These are phyloP conservation scores for Ageneiosus marmoratus DNA, from an alignment of 2,113 vertebrate genomes.

Conservation along the genomic window DNA sequence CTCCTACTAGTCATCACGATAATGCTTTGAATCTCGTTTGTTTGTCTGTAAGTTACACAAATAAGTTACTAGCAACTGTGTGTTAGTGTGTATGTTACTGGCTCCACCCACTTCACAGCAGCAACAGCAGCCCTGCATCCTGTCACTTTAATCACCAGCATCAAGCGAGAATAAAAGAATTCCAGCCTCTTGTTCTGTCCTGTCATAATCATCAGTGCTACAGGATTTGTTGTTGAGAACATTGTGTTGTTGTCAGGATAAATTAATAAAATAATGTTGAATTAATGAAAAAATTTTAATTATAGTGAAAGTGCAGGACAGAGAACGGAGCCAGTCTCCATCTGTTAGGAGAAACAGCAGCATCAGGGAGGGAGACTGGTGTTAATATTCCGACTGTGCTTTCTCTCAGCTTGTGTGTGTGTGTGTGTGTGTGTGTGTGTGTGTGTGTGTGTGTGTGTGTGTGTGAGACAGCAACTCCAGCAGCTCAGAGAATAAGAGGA, in stretches of 20 bases:
- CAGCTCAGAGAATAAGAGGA: slow-evolving; percentile 39
- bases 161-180: not conserved
- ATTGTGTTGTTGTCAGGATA: not conserved
- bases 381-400: slow-evolving; percentile 46
- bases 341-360: not conserved
- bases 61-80: not conserved
- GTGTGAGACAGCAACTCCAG: slow-evolving; percentile 10
- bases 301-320: not conserved
- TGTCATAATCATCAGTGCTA: not conserved
- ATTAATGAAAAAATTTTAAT: not conserved
- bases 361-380: not conserved
- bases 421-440: not conserved
- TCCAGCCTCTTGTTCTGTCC: not conserved
- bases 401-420: not conserved
- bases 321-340: not conserved
- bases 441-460: slow-evolving; percentile 1
- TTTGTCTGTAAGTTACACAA: not conserved
- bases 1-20: not conserved
- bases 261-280: not conserved
- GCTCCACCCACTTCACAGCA: not conserved
- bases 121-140: not conserved
- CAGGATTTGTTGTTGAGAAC: too few species aligned
- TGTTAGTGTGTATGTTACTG: not conserved
- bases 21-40: not conserved
- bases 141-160: not conserved